Evolutionary conservation across 2,797 vertebrate genomes (phyloP).

Genomic region (Garrulus glandarius): DNA sequence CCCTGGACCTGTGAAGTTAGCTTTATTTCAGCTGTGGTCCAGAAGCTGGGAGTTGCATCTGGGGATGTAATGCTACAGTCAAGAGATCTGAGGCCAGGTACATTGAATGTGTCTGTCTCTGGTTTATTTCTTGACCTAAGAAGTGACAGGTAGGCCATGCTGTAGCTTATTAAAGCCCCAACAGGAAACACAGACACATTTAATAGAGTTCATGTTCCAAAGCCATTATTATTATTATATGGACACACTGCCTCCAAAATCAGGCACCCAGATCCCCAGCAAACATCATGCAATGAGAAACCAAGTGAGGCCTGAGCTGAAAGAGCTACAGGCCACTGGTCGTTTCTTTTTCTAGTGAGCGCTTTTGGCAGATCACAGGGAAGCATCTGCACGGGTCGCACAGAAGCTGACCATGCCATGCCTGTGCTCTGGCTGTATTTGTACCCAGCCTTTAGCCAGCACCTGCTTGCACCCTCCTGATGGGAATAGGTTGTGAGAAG

Average conservation of each 20-base stretch:
- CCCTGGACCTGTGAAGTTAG: background rate
- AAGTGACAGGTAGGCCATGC: background rate
- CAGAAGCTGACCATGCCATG: rapidly evolving
- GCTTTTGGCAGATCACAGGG: background rate
- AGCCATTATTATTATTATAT: background rate
- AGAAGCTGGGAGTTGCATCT: background rate
- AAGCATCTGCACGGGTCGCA: background rate
- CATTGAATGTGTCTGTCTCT: background rate
- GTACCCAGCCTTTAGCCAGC: background rate
- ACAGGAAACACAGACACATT: rapidly evolving
- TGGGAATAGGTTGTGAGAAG: background rate
- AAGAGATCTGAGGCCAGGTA: background rate
- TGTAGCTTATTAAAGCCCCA: background rate
- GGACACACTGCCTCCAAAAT: background rate
- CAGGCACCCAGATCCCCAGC: background rate
- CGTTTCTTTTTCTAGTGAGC: background rate
- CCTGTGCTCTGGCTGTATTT: background rate
- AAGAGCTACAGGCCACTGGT: background rate
- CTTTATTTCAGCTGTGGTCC: background rate
- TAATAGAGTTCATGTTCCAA: background rate
- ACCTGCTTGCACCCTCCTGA: background rate
- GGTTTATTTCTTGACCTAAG: background rate
- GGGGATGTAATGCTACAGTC: background rate
- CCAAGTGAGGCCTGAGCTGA: background rate
- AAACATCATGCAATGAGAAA: background rate